Percentiles rank a stretch among this genome's conserved stretches.
Conservation (phyloP, 2,797 vertebrate genomes). For the Scyliorhinus canicula region DNA sequence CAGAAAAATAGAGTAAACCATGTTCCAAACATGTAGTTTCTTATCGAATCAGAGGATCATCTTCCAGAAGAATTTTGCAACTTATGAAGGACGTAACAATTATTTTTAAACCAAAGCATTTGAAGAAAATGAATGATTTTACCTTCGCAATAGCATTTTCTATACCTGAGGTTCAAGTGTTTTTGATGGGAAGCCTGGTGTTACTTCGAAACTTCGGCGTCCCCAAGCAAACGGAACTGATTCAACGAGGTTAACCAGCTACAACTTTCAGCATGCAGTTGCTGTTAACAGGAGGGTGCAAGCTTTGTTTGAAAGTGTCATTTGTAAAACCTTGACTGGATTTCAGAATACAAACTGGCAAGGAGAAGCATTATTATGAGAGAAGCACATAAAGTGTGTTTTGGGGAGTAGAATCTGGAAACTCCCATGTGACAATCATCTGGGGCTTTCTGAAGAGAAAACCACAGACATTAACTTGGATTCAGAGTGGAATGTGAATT, state of each 20-base stretch:
- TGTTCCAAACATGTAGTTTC: background rate
- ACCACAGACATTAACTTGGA: too few relatives aligned
- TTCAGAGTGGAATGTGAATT: too few relatives aligned
- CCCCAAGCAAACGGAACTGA: background rate
- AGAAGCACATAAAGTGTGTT: too few relatives aligned
- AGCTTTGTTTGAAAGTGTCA: too few relatives aligned
- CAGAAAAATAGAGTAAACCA: background rate
- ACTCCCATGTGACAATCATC: too few relatives aligned
- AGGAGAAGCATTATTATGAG: too few relatives aligned
- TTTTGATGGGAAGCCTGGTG: background rate
- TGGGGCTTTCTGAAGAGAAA: too few relatives aligned
- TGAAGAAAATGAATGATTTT: background rate
- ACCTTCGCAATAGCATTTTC: background rate
- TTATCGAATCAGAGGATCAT: background rate
- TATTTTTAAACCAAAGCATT: background rate
- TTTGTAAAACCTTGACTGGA: too few relatives aligned
- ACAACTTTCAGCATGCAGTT: background rate
- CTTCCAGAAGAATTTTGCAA: background rate
- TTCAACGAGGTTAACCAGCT: background rate
- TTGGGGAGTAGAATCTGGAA: too few relatives aligned
- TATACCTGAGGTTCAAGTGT: background rate
- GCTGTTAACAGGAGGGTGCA: too few relatives aligned
- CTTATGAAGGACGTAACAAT: background rate
- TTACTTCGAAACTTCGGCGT: background rate
- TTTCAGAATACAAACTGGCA: too few relatives aligned